These are phyloP conservation scores for Gambelia wislizenii DNA, from an alignment of 2,797 vertebrate species.

Conservation along the genomic window DNA sequence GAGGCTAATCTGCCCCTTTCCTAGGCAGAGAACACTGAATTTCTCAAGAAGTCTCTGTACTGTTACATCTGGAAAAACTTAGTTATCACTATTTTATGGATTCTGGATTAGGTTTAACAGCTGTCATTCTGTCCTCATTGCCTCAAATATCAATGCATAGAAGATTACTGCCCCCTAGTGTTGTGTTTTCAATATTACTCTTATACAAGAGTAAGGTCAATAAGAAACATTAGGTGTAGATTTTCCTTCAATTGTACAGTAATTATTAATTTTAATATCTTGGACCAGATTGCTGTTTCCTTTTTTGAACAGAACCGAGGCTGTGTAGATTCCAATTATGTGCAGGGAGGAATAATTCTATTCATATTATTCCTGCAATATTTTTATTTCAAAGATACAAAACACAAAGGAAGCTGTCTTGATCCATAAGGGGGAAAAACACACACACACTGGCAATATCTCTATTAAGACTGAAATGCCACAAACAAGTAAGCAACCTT, in stretches of 20 bases:
- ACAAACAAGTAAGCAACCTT: background rate
- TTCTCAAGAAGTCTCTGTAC: no score
- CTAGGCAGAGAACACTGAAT: no score
- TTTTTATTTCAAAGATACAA: background rate
- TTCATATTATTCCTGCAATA: background rate
- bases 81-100: no score
- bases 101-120: background rate
- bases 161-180: conserved; percentile 62
- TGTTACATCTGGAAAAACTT: no score
- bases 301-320: background rate
- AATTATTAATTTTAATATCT: background rate
- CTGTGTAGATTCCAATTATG: background rate
- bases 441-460: background rate
- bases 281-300: fast-evolving
- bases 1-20: no score
- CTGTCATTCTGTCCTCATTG: background rate
- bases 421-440: background rate
- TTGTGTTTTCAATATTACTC: background rate
- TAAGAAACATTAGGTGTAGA: background rate
- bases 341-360: background rate
- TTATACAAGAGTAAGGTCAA: no score
- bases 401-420: background rate
- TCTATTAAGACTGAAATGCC: background rate
- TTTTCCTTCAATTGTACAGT: background rate
- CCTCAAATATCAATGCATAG: background rate